A percentile compares a stretch with the other conserved stretches of the same genome.
Conservation (phyloP, 2,113 vertebrate species). For the Gorsachius goisagi region DNA sequence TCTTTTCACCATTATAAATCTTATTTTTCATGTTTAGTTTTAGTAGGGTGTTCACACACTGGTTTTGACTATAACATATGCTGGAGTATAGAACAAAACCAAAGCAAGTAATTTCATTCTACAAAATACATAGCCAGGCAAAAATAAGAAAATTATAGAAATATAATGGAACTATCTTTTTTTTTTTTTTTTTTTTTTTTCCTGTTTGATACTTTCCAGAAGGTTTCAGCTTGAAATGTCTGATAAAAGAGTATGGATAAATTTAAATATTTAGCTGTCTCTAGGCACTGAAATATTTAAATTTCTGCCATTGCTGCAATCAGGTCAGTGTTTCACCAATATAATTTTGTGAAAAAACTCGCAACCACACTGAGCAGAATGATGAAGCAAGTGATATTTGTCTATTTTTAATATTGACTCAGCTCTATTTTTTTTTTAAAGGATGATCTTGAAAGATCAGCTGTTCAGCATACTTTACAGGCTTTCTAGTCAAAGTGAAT, state of each 20-base stretch:
- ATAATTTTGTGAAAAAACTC: background rate
- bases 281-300: background rate
- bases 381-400: background rate
- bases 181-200: background rate
- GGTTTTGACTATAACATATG: background rate
- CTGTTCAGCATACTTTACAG: background rate
- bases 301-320: background rate
- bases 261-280: background rate
- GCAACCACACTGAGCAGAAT: background rate
- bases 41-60: background rate
- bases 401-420: background rate
- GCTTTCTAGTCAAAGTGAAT: background rate
- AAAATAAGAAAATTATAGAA: background rate
- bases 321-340: background rate
- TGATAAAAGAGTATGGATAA: background rate
- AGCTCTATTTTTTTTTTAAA: background rate
- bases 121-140: background rate
- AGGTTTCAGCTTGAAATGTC: background rate
- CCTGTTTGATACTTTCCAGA: background rate
- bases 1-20: background rate
- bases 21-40: background rate
- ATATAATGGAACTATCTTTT: background rate
- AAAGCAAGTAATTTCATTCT: background rate
- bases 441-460: background rate
- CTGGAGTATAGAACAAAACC: background rate